Evolutionary conservation across 2,888 invertebrate species (phyloP).

Genomic region (Dromius quadrimaculatus): DNA sequence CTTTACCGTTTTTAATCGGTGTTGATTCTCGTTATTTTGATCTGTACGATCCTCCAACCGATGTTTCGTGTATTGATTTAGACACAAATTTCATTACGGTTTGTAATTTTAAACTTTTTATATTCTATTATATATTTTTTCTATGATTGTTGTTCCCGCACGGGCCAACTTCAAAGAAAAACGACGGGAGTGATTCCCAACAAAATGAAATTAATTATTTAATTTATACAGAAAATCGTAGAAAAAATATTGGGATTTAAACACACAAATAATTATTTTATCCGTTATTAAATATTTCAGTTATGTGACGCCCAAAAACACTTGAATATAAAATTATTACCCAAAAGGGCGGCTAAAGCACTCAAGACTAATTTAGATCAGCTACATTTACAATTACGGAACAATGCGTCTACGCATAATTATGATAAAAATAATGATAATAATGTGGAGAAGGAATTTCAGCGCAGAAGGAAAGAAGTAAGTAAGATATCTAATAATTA

Average conservation of each 20-base stretch:
- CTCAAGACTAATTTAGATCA: conserved; percentile 83
- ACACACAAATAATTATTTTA: too few species aligned
- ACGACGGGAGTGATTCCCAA: too few species aligned
- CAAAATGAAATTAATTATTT: too few species aligned
- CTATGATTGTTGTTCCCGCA: too few species aligned
- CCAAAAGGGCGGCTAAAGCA: conserved; percentile 87
- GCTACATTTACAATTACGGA: conserved; percentile 75
- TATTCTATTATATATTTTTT: too few species aligned
- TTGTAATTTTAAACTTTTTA: too few species aligned
- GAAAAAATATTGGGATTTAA: too few species aligned
- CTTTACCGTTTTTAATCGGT: conserved; percentile 96
- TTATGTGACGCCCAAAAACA: conserved; percentile 90
- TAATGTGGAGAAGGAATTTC: conserved; percentile 85
- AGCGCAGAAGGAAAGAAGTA: conserved; percentile 84
- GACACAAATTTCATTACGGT: conserved; percentile 97
- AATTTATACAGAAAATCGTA: too few species aligned
- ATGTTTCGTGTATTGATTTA: conserved; percentile 97
- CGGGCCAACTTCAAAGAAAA: too few species aligned
- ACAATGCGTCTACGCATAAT: conserved; percentile 58
- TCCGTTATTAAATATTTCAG: too few species aligned
- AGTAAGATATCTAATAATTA: conserved; percentile 38
- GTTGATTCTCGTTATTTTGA: conserved; percentile 98
- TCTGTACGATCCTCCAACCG: conserved; percentile 93
- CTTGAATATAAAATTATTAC: conserved; percentile 83
- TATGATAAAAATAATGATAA: conserved; percentile 64